Evolutionary conservation across 2,113 vertebrate species (phyloP).

Genomic region (Paramormyrops kingsleyae): DNA sequence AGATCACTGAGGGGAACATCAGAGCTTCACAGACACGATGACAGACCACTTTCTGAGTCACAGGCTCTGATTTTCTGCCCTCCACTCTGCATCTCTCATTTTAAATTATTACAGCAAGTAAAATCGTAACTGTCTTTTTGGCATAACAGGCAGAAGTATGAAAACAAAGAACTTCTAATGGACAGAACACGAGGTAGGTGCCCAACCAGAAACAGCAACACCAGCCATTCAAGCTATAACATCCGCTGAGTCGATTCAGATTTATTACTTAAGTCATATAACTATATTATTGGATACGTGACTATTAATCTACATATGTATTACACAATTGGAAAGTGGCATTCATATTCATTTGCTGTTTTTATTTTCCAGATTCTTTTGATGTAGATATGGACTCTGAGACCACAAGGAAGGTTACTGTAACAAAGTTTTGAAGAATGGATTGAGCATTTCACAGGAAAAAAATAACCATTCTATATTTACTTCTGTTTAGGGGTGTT

Average conservation of each 20-base stretch:
- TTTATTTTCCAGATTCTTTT: constrained; percentile 5
- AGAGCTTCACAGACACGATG: neutral
- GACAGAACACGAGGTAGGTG: constrained; percentile 2
- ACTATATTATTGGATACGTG: neutral
- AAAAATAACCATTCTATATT: no score
- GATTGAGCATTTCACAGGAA: neutral
- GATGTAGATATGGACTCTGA: neutral
- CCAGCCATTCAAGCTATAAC: neutral
- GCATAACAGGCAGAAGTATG: neutral
- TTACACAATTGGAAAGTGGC: neutral
- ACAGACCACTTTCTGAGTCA: neutral
- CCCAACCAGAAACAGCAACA: neutral
- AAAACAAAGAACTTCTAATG: neutral
- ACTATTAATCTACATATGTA: neutral
- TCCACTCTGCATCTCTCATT: neutral
- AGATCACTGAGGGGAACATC: neutral
- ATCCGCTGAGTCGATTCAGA: neutral
- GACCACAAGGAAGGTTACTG: neutral
- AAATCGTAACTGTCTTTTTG: neutral
- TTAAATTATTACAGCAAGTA: neutral
- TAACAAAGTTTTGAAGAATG: constrained; percentile 1
- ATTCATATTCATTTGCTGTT: neutral
- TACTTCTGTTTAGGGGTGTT: neutral
- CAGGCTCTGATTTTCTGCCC: neutral
- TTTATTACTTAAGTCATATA: neutral